Evolutionary conservation across 2,113 vertebrate genomes (phyloP).

Genomic region (Todiramphus saurophagus): DNA sequence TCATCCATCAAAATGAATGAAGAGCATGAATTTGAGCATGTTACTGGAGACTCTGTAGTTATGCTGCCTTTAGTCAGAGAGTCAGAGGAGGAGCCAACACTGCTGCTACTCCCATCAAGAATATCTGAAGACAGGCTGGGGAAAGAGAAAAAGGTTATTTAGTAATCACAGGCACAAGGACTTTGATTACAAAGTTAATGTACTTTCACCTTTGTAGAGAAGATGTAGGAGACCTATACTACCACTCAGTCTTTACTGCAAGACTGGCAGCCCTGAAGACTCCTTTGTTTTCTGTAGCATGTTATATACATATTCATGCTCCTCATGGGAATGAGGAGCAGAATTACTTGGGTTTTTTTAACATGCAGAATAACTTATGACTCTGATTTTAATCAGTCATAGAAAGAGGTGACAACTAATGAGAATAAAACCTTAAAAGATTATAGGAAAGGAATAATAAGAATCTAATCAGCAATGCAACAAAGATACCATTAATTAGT

Average conservation of each 20-base stretch:
- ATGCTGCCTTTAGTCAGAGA: constrained; percentile 91
- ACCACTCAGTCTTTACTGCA: constrained; percentile 62
- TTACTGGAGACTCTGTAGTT: constrained; percentile 85
- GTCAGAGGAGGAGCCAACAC: constrained; percentile 86
- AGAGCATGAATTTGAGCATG: constrained; percentile 83
- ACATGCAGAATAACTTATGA: constrained; percentile 35
- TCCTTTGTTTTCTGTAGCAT: constrained; percentile 60
- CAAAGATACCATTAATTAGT: background rate
- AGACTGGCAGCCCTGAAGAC: constrained; percentile 61
- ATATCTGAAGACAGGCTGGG: constrained; percentile 86
- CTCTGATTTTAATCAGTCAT: background rate
- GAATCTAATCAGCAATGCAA: background rate
- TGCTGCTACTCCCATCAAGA: constrained; percentile 91
- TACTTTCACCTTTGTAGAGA: background rate
- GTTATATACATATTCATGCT: constrained; percentile 5
- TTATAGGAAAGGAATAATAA: background rate
- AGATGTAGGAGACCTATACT: constrained; percentile 66
- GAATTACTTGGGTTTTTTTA: background rate
- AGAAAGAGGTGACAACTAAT: background rate
- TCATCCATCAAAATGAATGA: constrained; percentile 86
- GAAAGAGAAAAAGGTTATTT: constrained; percentile 47
- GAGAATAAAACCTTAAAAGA: background rate
- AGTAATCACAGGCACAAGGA: background rate
- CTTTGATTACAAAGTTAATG: background rate
- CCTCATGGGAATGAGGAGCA: constrained; percentile 17